These are phyloP conservation scores for Nematopogon swammerdamellus DNA, from an alignment of 2,888 invertebrate genomes.

Conservation along the genomic window DNA sequence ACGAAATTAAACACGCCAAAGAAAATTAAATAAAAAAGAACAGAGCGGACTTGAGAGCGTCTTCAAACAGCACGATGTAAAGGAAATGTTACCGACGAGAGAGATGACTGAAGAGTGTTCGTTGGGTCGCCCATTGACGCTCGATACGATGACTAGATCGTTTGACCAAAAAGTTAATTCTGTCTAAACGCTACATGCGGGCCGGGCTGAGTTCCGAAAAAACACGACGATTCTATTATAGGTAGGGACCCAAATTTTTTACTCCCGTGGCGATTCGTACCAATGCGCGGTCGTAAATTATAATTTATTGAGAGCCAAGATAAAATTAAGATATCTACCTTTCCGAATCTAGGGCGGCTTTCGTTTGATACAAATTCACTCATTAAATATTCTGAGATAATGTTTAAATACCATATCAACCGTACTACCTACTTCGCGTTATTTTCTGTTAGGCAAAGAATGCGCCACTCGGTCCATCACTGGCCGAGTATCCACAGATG, in stretches of 20 bases:
- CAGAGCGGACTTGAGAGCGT: too few relatives aligned
- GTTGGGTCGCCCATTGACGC: background rate
- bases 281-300: conserved; percentile 48
- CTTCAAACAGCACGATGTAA: too few relatives aligned
- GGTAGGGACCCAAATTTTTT: conserved; percentile 36
- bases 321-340: conserved; percentile 49
- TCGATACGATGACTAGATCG: background rate
- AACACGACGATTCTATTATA: conserved; percentile 49
- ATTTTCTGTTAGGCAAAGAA: too few relatives aligned
- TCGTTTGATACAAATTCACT: conserved; percentile 22
- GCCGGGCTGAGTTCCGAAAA: conserved; percentile 18
- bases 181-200: conserved; percentile 37
- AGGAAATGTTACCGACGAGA: too few relatives aligned
- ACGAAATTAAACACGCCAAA: background rate
- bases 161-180: conserved; percentile 26
- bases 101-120: background rate
- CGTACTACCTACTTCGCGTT: too few relatives aligned
- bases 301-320: conserved; percentile 43
- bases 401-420: too few relatives aligned
- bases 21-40: background rate
- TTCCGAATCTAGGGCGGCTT: conserved; percentile 34
- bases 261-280: conserved; percentile 22
- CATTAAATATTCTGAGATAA: background rate
- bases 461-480: too few relatives aligned
- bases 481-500: too few relatives aligned